phyloP scores from a whole-genome alignment of 2,113 vertebrate genomes.

The Gambusia holbrooki region DNA sequence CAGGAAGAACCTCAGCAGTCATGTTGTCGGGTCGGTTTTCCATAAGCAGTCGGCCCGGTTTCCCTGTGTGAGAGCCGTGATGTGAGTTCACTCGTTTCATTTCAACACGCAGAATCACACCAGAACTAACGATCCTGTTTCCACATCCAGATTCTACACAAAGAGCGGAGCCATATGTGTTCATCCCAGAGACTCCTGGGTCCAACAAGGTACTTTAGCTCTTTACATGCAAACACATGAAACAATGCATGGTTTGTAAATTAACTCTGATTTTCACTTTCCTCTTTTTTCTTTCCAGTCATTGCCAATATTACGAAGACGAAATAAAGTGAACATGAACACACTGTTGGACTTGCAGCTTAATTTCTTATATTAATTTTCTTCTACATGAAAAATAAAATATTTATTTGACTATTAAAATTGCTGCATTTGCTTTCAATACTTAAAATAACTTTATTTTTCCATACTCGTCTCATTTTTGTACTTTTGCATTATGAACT shows the following conservation, averaged over 20 bases:
- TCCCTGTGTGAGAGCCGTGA: constrained; percentile 12
- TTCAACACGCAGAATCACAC: background rate
- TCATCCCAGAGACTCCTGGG: background rate
- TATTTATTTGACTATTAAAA: background rate
- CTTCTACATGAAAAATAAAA: background rate
- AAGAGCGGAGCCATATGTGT: background rate
- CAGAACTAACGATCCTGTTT: background rate
- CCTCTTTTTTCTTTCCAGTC: background rate
- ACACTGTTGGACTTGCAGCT: background rate
- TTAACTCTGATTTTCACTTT: background rate
- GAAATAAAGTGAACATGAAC: background rate
- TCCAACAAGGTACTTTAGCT: background rate
- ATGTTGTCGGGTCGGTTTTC: background rate
- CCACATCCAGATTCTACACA: constrained; percentile 14
- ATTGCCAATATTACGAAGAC: background rate
- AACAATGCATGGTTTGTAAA: background rate
- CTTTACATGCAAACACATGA: background rate
- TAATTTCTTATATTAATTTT: background rate
- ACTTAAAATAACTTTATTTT: background rate
- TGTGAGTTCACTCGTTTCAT: constrained; percentile 7
- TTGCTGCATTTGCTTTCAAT: background rate
- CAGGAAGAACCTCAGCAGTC: background rate
- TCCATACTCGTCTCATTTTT: no score
- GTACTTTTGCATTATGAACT: background rate
- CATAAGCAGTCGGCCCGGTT: background rate